These are phyloP conservation scores for Mimas tiliae DNA, from an alignment of 2,888 invertebrate species.

Conservation along the genomic window DNA sequence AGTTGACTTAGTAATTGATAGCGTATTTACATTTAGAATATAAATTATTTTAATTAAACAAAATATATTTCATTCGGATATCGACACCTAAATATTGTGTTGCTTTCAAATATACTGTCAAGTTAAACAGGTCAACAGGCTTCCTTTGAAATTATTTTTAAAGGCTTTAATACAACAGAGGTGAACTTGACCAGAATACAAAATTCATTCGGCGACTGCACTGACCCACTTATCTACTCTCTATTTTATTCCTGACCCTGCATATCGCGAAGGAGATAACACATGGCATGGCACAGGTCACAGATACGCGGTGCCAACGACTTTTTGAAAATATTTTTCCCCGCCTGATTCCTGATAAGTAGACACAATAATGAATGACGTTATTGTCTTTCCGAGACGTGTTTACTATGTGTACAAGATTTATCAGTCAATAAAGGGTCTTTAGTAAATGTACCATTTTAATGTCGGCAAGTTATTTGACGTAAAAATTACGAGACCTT, in stretches of 20 bases:
- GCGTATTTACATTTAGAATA: neutral
- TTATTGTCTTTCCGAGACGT: conserved; percentile 34
- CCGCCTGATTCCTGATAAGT: conserved; percentile 58
- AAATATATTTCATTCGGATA: neutral
- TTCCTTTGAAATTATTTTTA: conserved; percentile 9
- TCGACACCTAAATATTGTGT: neutral
- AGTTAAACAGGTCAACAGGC: neutral
- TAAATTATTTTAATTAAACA: neutral
- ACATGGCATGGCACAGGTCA: conserved; percentile 63
- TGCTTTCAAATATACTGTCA: conserved; percentile 2
- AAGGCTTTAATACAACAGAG: conserved; percentile 32
- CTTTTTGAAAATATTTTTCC: conserved; percentile 73
- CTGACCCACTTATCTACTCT: conserved; percentile 73
- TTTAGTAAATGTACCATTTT: conserved; percentile 11
- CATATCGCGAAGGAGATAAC: conserved; percentile 66
- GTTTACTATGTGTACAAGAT: conserved; percentile 27
- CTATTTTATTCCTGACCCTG: conserved; percentile 67
- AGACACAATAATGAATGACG: conserved; percentile 52
- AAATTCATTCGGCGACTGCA: conserved; percentile 63
- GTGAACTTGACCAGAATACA: conserved; percentile 77
- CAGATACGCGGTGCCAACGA: conserved; percentile 71
- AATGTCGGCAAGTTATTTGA: conserved; percentile 9
- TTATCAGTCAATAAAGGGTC: conserved; percentile 18
- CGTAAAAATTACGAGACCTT: conserved; percentile 3
- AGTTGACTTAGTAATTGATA: conserved; percentile 19